Percentiles rank a stretch among this genome's conserved stretches.
Conservation (phyloP, 2,113 vertebrate species). For the Arothron firmamentum region DNA sequence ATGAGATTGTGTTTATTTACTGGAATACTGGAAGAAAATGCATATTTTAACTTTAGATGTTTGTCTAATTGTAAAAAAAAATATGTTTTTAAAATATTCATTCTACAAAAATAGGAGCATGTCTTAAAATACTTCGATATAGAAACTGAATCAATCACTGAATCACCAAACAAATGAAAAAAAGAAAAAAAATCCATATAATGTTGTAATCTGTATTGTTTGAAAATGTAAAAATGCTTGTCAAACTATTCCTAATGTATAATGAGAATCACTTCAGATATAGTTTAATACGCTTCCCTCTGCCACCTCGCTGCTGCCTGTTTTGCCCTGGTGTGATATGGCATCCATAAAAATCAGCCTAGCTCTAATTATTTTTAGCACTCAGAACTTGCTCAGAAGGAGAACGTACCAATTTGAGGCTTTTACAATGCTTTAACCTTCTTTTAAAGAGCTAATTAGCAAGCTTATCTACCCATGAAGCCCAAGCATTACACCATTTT, state of each 20-base stretch:
- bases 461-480: conserved; percentile 68
- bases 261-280: conserved; percentile 62
- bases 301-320: conserved; percentile 64
- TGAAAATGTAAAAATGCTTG: conserved; percentile 4
- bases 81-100: too few relatives aligned
- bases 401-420: conserved; percentile 76
- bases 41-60: too few relatives aligned
- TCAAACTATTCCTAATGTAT: conserved; percentile 43
- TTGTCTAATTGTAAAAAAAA: too few relatives aligned
- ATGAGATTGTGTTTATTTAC: too few relatives aligned
- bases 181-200: too few relatives aligned
- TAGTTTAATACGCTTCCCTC: conserved; percentile 58
- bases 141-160: too few relatives aligned
- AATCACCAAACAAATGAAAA: too few relatives aligned
- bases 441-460: conserved; percentile 80
- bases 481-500: conserved; percentile 62
- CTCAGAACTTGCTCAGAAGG: conserved; percentile 68
- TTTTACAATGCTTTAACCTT: conserved; percentile 74
- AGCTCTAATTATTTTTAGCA: conserved; percentile 78
- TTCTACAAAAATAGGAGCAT: too few relatives aligned
- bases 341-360: conserved; percentile 73
- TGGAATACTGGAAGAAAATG: too few relatives aligned
- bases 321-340: conserved; percentile 67
- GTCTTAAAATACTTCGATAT: too few relatives aligned
- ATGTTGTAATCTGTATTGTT: conserved; percentile 33